Percentiles rank a stretch among this genome's conserved stretches.
These are phyloP conservation scores for Drusus annulatus DNA, from an alignment of 1,140 invertebrate genomes.

Conservation along the genomic window DNA sequence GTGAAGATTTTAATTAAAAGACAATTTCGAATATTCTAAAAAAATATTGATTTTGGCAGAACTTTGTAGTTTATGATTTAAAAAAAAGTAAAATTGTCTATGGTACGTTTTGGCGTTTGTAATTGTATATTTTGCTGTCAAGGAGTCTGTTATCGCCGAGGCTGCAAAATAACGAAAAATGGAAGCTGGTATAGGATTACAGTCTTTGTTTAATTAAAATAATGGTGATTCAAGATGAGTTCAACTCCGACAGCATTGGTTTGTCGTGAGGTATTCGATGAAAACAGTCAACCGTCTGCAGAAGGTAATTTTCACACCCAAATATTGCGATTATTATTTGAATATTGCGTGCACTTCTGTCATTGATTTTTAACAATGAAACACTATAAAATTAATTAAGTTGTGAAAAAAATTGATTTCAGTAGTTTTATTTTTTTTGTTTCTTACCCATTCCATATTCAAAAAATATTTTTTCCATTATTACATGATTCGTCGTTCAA, in stretches of 20 bases:
- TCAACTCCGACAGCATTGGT: slow-evolving; percentile 74
- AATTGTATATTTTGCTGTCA: slow-evolving; percentile 44
- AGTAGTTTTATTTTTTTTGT: not conserved
- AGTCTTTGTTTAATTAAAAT: slow-evolving; percentile 39
- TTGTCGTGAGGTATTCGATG: slow-evolving; percentile 87
- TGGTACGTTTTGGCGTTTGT: slow-evolving; percentile 33
- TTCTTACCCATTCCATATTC: not conserved
- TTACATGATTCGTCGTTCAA: too few relatives aligned
- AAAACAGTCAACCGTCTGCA: slow-evolving; percentile 82
- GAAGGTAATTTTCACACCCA: slow-evolving; percentile 75
- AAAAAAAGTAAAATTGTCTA: slow-evolving; percentile 5
- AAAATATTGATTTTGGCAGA: slow-evolving; percentile 8
- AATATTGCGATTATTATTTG: slow-evolving; percentile 23
- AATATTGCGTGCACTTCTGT: slow-evolving; percentile 5
- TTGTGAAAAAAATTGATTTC: not conserved
- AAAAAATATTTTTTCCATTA: not conserved
- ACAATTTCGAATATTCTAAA: too few relatives aligned
- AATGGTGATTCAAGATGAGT: slow-evolving; percentile 44
- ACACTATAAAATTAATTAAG: not conserved
- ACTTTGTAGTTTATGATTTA: not conserved
- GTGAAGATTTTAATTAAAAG: too few relatives aligned
- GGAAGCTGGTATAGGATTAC: slow-evolving; percentile 40
- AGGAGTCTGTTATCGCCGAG: slow-evolving; percentile 33
- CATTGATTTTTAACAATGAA: not conserved
- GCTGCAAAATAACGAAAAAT: slow-evolving; percentile 4